These are phyloP conservation scores for Dryocosmus kuriphilus DNA, from an alignment of 2,888 invertebrate species.

Conservation along the genomic window DNA sequence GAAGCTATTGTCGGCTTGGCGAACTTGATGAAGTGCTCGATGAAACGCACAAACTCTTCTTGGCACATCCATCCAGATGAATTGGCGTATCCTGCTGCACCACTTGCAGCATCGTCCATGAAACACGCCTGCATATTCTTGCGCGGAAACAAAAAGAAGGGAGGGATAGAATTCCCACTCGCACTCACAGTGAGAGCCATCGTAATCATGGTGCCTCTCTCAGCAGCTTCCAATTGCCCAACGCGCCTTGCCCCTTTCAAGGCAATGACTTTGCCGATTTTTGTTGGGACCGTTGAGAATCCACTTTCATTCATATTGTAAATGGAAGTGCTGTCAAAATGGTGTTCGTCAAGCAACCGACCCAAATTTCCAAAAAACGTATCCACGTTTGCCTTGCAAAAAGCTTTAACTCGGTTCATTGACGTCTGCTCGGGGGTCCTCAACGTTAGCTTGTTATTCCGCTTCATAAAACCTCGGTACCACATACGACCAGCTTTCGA, in stretches of 20 bases:
- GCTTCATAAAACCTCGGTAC: slow-evolving; percentile 14
- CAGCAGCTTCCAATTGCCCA: too few species aligned
- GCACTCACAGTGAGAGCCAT: too few species aligned
- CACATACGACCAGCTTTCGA: background rate
- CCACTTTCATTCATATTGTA: slow-evolving; percentile 48
- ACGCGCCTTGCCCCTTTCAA: slow-evolving; percentile 29
- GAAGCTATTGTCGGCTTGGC: slow-evolving; percentile 43
- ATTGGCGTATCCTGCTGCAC: too few species aligned
- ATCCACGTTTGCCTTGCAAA: slow-evolving; percentile 46
- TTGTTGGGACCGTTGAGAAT: slow-evolving; percentile 44
- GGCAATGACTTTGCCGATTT: slow-evolving; percentile 44
- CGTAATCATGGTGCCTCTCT: too few species aligned
- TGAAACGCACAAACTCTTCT: too few species aligned
- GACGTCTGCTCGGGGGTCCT: slow-evolving; percentile 43
- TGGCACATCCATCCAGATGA: too few species aligned
- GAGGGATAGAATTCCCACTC: too few species aligned
- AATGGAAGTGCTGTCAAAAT: slow-evolving; percentile 30
- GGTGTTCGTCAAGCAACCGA: slow-evolving; percentile 15
- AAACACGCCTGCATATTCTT: too few species aligned
- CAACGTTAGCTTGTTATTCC: slow-evolving; percentile 39
- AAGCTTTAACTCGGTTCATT: slow-evolving; percentile 65
- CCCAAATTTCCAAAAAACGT: slow-evolving; percentile 39
- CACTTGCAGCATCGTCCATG: too few species aligned
- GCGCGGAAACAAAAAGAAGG: too few species aligned
- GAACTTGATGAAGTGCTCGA: too few species aligned